Conservation (phyloP, 1,140 invertebrate genomes). For the Mycetomoellerius zeteki region DNA sequence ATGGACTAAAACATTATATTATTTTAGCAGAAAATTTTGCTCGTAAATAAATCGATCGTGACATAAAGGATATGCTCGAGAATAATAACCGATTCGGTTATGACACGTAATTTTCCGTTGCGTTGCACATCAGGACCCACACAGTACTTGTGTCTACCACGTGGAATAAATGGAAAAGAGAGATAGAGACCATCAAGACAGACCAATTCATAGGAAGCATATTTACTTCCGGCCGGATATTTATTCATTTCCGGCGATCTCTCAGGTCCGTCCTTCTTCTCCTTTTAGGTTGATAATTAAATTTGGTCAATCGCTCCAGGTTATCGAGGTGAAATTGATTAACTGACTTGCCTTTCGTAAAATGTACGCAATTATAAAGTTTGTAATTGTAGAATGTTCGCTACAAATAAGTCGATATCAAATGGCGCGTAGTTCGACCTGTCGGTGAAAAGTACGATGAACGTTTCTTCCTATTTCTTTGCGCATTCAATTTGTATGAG, state of each 20-base stretch:
- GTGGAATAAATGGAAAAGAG: background rate
- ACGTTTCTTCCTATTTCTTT: background rate
- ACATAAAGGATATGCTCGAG: background rate
- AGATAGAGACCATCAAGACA: background rate
- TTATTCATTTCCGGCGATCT: slow-evolving; percentile 72
- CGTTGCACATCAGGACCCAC: background rate
- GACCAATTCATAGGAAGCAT: background rate
- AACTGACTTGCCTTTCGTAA: background rate
- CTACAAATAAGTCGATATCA: background rate
- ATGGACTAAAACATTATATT: too few species aligned
- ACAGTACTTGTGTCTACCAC: background rate
- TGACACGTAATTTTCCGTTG: slow-evolving; percentile 14
- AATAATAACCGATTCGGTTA: slow-evolving; percentile 7
- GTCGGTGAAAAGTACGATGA: background rate
- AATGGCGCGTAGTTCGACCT: background rate
- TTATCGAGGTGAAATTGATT: background rate
- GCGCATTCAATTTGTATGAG: background rate
- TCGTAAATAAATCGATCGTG: background rate
- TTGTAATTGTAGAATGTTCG: slow-evolving; percentile 25
- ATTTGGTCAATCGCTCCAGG: background rate
- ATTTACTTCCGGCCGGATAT: slow-evolving; percentile 72
- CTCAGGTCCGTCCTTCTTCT: too few species aligned
- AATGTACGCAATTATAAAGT: slow-evolving; percentile 11
- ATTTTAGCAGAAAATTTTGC: background rate
- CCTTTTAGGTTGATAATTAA: slow-evolving; percentile 34